phyloP scores from a whole-genome alignment of 2,888 invertebrate genomes.

The Agrochola macilenta region DNA sequence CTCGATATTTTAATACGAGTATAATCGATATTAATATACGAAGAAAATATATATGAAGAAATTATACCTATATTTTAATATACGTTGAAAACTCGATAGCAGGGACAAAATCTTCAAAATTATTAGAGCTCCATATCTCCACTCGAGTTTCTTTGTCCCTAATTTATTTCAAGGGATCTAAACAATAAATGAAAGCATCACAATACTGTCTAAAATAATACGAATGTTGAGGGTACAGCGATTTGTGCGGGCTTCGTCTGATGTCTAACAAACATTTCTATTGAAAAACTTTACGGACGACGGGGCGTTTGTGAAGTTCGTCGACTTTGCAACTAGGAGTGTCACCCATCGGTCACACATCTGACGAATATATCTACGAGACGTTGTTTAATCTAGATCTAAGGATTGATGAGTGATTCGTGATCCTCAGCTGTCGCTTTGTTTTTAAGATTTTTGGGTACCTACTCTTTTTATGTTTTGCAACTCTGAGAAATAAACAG shows the following conservation, averaged over 20 bases:
- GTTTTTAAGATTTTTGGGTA: constrained; percentile 18
- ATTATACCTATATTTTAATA: too few relatives aligned
- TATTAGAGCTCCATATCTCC: not conserved
- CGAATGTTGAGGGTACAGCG: constrained; percentile 60
- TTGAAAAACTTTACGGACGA: constrained; percentile 79
- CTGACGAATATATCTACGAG: constrained; percentile 76
- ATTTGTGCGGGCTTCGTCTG: constrained; percentile 57
- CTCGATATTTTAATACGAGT: too few relatives aligned
- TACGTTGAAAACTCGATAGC: too few relatives aligned
- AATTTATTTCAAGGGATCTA: constrained; percentile 25
- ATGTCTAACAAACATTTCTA: constrained; percentile 79
- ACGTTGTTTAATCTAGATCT: constrained; percentile 73
- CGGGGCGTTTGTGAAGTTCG: constrained; percentile 75
- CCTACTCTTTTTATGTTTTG: not conserved
- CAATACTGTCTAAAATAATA: constrained; percentile 60
- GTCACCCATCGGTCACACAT: constrained; percentile 73
- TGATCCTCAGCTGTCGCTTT: constrained; percentile 51
- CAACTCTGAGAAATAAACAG: constrained; percentile 29
- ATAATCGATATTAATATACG: too few relatives aligned
- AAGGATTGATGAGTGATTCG: constrained; percentile 73
- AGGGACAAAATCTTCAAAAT: not conserved
- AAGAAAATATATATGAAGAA: too few relatives aligned
- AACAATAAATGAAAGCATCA: constrained; percentile 32
- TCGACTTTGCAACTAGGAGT: constrained; percentile 79
- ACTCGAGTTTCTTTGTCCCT: not conserved